phyloP scores from a whole-genome alignment of 2,888 invertebrate species.

The Minunthozetes semirufus region DNA sequence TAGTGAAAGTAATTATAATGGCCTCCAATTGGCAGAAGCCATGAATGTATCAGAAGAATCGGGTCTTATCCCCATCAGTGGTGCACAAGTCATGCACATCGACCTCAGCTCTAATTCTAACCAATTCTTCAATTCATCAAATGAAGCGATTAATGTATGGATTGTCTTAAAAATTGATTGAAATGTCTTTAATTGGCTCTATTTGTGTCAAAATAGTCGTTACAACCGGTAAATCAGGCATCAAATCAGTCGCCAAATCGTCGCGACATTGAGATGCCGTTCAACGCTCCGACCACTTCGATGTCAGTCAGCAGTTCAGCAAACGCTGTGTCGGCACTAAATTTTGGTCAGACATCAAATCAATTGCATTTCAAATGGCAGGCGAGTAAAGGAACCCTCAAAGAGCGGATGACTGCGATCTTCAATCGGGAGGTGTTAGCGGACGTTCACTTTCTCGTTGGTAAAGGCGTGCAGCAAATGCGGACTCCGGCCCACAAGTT shows the following conservation, averaged over 20 bases:
- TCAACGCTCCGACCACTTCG: conserved; percentile 22
- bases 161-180: neutral
- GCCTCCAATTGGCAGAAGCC: too few relatives aligned
- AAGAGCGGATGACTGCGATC: conserved; percentile 65
- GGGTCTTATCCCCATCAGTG: too few relatives aligned
- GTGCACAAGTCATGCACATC: too few relatives aligned
- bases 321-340: neutral
- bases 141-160: too few relatives aligned
- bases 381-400: conserved; percentile 65
- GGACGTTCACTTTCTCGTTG: conserved; percentile 72
- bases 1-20: too few relatives aligned
- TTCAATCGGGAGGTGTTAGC: conserved; percentile 61
- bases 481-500: conserved; percentile 71
- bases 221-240: conserved; percentile 21
- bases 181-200: neutral
- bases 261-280: conserved; percentile 23
- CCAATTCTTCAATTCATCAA: too few relatives aligned
- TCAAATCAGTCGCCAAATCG: conserved; percentile 15
- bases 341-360: neutral
- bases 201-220: neutral
- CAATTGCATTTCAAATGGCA: conserved; percentile 49
- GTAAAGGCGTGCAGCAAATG: conserved; percentile 61
- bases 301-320: neutral
- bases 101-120: too few relatives aligned
- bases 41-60: too few relatives aligned